These are phyloP conservation scores for Tinea trinotella DNA, from an alignment of 2,888 invertebrate species.

Conservation along the genomic window DNA sequence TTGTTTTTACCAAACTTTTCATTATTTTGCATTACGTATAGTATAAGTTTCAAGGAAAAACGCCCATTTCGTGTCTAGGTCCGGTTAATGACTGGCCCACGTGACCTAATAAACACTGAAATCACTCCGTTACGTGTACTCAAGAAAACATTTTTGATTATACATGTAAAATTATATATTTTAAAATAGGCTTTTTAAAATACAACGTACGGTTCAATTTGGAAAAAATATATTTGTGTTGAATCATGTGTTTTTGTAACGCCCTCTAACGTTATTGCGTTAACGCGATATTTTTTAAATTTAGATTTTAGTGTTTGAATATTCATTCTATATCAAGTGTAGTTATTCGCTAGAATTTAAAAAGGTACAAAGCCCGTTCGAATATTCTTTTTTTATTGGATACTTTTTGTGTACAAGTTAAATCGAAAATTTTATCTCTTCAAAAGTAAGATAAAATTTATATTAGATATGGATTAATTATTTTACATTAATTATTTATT, in stretches of 20 bases:
- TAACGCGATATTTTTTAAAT: background rate
- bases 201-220: background rate
- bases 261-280: conserved; percentile 8
- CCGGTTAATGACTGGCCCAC: conserved; percentile 35
- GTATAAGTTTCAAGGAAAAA: conserved; percentile 36
- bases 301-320: background rate
- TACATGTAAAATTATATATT: background rate
- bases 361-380: too few relatives aligned
- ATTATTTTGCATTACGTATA: conserved; percentile 34
- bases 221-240: background rate
- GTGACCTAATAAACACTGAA: conserved; percentile 25
- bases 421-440: too few relatives aligned
- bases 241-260: background rate
- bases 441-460: too few relatives aligned
- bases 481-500: too few relatives aligned
- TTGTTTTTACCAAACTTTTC: background rate
- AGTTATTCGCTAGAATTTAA: background rate
- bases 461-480: too few relatives aligned
- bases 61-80: conserved; percentile 47
- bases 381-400: too few relatives aligned
- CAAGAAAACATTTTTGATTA: background rate
- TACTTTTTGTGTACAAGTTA: too few relatives aligned
- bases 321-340: background rate
- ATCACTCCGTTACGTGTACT: conserved; percentile 12
- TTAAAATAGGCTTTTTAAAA: background rate